Conservation (phyloP, 2,113 vertebrate species). For the Amblyopsis rosae region DNA sequence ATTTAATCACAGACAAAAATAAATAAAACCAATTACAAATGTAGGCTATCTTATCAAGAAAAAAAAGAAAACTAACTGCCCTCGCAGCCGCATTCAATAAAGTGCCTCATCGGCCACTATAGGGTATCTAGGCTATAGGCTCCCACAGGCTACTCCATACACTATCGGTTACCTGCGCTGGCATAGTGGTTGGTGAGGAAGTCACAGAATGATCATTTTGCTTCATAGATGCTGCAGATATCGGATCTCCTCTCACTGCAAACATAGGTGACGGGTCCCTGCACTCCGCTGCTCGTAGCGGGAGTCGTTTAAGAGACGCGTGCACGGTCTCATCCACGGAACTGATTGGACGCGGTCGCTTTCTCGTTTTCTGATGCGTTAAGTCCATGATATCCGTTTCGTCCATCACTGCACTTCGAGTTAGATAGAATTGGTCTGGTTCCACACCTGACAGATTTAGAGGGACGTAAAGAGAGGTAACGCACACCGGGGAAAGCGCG, state of each 20-base stretch:
- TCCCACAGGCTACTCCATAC: neutral
- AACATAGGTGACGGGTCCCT: conserved; percentile 66
- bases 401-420: conserved; percentile 60
- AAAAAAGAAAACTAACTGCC: too few relatives aligned
- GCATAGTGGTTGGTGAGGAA: conserved; percentile 71
- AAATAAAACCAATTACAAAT: too few relatives aligned
- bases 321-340: conserved; percentile 71
- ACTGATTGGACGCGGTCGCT: conserved; percentile 72
- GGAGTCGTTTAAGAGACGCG: conserved; percentile 69
- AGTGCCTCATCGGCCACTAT: conserved; percentile 7
- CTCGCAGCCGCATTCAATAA: conserved; percentile 15
- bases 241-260: conserved; percentile 63
- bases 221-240: conserved; percentile 68
- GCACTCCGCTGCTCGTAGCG: conserved; percentile 66
- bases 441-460: conserved; percentile 33
- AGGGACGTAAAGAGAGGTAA: conserved; percentile 26
- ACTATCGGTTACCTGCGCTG: conserved; percentile 69
- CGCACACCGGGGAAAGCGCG: conserved; percentile 36
- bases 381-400: conserved; percentile 78
- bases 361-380: conserved; percentile 75
- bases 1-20: too few relatives aligned
- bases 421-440: conserved; percentile 14
- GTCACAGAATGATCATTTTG: conserved; percentile 71
- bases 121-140: neutral
- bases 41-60: too few relatives aligned